These are phyloP conservation scores for Leptodactylus fuscus DNA, from an alignment of 2,113 vertebrate species.

Conservation along the genomic window DNA sequence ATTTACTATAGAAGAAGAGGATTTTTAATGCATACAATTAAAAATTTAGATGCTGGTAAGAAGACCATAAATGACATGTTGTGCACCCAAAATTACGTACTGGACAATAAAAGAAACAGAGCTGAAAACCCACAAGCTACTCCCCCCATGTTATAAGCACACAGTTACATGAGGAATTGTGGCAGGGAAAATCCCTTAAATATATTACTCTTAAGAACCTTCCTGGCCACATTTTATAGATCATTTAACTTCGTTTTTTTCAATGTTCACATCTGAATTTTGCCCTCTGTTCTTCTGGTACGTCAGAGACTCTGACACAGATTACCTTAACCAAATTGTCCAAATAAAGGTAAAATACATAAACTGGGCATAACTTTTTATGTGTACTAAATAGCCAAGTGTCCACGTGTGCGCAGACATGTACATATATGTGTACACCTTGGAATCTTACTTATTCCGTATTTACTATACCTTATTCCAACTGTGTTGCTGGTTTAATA, in stretches of 20 bases:
- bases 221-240: background rate
- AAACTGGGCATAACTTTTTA: background rate
- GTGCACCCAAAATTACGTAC: constrained; percentile 17
- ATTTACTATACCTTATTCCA: too few species aligned
- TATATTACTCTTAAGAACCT: constrained; percentile 5
- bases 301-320: too few species aligned
- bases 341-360: background rate
- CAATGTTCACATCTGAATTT: too few species aligned
- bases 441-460: background rate
- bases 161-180: background rate
- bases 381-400: background rate
- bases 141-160: background rate
- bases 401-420: too few species aligned
- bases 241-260: background rate
- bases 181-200: background rate
- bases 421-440: background rate
- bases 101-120: constrained; percentile 21
- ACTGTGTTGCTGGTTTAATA: too few species aligned
- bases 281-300: too few species aligned
- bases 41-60: constrained; percentile 15
- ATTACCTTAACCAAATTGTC: background rate
- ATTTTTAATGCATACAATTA: background rate
- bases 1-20: background rate
- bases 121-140: constrained; percentile 19
- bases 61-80: constrained; percentile 32